Evolutionary conservation across 1,140 invertebrate species (phyloP).

Genomic region (Araneus ventricosus): DNA sequence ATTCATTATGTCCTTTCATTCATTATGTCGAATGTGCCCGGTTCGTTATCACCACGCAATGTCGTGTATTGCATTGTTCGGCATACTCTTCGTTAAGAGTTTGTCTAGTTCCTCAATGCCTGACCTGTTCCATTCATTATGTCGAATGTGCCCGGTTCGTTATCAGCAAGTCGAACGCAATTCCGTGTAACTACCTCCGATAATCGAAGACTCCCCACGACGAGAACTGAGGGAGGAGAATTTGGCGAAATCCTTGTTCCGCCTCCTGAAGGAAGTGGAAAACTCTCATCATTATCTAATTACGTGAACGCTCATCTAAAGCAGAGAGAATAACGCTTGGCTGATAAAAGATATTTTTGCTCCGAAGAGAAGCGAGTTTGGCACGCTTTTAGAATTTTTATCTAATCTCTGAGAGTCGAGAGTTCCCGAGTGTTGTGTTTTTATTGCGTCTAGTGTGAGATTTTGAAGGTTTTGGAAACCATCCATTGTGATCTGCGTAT

Average conservation of each 20-base stretch:
- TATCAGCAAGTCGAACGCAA: neutral
- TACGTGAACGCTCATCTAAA: neutral
- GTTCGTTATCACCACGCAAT: neutral
- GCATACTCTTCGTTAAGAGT: no score
- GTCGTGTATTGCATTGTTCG: neutral
- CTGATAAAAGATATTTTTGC: neutral
- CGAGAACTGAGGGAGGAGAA: neutral
- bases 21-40: neutral
- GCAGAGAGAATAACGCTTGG: neutral
- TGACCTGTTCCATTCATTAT: neutral
- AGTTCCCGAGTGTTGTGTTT: neutral
- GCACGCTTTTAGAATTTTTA: conserved; percentile 9
- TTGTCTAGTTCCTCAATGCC: neutral
- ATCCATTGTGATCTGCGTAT: neutral
- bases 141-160: neutral
- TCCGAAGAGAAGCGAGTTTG: neutral
- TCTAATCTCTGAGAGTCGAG: neutral
- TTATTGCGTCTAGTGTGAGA: neutral
- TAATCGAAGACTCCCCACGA: neutral
- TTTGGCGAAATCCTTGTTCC: conserved; percentile 2
- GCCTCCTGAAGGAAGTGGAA: neutral
- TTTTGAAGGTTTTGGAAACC: neutral
- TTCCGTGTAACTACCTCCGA: neutral
- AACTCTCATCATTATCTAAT: neutral
- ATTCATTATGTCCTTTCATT: neutral